These are phyloP conservation scores for Porphyrio hochstetteri DNA, from an alignment of 2,113 vertebrate genomes.

Conservation along the genomic window DNA sequence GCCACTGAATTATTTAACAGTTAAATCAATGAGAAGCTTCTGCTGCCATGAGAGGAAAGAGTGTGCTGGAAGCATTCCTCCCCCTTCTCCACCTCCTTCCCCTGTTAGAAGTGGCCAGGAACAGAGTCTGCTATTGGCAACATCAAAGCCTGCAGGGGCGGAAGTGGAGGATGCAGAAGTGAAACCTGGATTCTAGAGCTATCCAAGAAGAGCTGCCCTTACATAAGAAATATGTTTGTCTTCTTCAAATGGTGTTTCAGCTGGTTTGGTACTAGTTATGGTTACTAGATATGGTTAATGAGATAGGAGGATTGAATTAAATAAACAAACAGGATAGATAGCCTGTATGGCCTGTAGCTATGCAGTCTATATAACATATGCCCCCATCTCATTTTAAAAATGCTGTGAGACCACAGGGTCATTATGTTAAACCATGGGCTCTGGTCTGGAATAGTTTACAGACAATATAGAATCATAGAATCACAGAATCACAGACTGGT, in stretches of 20 bases:
- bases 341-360: not conserved
- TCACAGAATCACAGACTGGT: no score
- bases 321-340: not conserved
- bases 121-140: not conserved
- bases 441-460: not conserved
- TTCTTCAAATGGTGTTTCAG: not conserved
- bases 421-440: not conserved
- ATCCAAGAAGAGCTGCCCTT: not conserved
- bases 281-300: not conserved
- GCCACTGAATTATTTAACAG: conserved; percentile 43
- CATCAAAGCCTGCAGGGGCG: not conserved
- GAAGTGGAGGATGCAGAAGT: not conserved
- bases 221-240: not conserved
- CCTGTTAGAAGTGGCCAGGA: not conserved
- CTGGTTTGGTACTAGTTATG: not conserved
- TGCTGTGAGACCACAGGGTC: not conserved
- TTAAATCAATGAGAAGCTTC: conserved; percentile 4
- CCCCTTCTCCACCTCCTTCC: not conserved
- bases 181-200: not conserved
- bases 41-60: not conserved
- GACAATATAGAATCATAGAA: not conserved
- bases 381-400: not conserved
- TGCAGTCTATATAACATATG: not conserved
- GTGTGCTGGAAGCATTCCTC: not conserved
- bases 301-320: not conserved